These are phyloP conservation scores for Onychomys arenicola DNA, from an alignment of 2,797 vertebrate genomes.

Conservation along the genomic window DNA sequence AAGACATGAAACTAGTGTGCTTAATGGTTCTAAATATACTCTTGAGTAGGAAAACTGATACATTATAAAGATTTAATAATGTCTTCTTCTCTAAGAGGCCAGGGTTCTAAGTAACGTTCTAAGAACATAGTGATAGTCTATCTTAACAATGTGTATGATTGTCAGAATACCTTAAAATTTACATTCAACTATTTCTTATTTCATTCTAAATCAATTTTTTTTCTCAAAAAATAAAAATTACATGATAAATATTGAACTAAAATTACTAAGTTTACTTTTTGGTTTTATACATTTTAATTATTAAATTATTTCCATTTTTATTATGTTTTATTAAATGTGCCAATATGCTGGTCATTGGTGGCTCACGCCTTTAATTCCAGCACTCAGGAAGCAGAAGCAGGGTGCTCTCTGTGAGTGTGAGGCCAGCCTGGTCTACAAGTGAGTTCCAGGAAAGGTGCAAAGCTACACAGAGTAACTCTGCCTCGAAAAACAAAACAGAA, in stretches of 20 bases:
- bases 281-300: neutral
- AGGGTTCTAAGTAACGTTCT: neutral
- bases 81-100: neutral
- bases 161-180: constrained; percentile 40
- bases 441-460: too few relatives aligned
- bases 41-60: neutral
- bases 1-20: neutral
- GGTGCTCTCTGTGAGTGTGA: too few relatives aligned
- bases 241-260: neutral
- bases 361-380: too few relatives aligned
- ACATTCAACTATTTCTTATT: neutral
- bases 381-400: too few relatives aligned
- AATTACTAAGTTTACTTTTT: neutral
- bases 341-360: neutral
- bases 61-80: neutral
- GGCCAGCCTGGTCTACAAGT: too few relatives aligned
- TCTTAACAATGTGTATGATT: neutral
- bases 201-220: constrained; percentile 46
- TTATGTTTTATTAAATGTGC: neutral
- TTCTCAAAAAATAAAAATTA: constrained; percentile 14
- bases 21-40: neutral
- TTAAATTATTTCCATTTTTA: neutral
- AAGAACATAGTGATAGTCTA: neutral
- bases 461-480: too few relatives aligned
- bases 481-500: neutral